A percentile compares a stretch with the other conserved stretches of the same genome.
Conservation (phyloP, 2,797 vertebrate genomes). For the Gymnocypris eckloni region DNA sequence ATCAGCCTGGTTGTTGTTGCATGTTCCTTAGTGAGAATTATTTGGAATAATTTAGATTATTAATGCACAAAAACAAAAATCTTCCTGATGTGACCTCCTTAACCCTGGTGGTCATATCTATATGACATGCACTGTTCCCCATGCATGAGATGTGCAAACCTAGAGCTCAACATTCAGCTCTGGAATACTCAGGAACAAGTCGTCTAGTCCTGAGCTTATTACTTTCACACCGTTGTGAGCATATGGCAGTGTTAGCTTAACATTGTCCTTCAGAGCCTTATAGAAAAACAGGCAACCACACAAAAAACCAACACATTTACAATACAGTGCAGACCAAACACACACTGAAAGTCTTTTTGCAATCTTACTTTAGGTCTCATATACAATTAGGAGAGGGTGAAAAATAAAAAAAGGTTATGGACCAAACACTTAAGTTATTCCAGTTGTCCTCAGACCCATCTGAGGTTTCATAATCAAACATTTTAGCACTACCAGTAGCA, state of each 20-base stretch:
- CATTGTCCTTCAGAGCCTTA: conserved; percentile 68
- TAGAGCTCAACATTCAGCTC: conserved; percentile 69
- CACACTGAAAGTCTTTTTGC: background rate
- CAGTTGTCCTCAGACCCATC: background rate
- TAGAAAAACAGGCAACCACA: background rate
- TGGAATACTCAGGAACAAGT: conserved; percentile 81
- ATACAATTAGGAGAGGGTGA: conserved; percentile 65
- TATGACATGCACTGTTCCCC: no score
- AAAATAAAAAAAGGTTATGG: background rate
- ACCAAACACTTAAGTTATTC: background rate
- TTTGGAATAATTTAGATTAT: background rate
- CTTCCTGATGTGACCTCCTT: background rate
- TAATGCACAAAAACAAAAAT: background rate
- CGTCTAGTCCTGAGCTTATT: conserved; percentile 67
- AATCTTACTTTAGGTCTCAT: conserved; percentile 61
- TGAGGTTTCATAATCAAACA: no score
- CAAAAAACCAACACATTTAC: background rate
- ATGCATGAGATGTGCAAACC: no score
- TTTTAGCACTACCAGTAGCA: background rate
- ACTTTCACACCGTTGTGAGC: conserved; percentile 73
- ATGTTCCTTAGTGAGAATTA: conserved; percentile 81
- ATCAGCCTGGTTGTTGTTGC: conserved; percentile 84
- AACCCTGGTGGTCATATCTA: no score
- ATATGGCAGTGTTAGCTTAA: conserved; percentile 76
- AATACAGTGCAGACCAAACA: background rate